A percentile compares a stretch with the other conserved stretches of the same genome.
Conservation (phyloP, 2,888 invertebrate genomes). For the Stomorhina lunata region DNA sequence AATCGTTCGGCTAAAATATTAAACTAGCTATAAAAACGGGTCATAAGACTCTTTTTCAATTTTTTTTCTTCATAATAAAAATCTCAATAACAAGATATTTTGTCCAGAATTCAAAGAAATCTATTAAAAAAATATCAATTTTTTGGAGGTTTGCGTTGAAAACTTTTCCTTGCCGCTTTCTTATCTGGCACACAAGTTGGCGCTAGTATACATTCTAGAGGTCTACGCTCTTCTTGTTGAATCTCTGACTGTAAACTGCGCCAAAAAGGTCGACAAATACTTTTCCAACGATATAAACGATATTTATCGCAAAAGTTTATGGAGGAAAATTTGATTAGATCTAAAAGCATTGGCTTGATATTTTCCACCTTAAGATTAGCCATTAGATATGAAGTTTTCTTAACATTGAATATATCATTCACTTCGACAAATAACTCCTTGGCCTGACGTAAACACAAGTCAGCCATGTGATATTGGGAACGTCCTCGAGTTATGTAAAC, state of each 20-base stretch:
- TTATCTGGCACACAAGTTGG: neutral
- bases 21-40: no score
- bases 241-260: constrained; percentile 34
- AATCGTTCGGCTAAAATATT: no score
- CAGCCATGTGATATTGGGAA: constrained; percentile 69
- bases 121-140: neutral
- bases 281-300: constrained; percentile 73
- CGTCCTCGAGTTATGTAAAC: constrained; percentile 68
- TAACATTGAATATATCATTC: constrained; percentile 70
- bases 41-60: no score
- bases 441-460: constrained; percentile 70
- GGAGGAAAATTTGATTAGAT: constrained; percentile 70
- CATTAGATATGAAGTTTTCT: constrained; percentile 71
- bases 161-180: neutral
- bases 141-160: neutral
- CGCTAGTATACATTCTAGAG: neutral
- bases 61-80: no score
- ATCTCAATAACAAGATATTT: no score
- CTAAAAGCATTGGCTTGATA: constrained; percentile 73
- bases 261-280: constrained; percentile 73
- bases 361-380: constrained; percentile 73
- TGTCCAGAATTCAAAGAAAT: neutral
- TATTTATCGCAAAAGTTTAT: constrained; percentile 70
- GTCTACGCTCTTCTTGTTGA: neutral
- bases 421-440: constrained; percentile 71